Evolutionary conservation across 2,888 invertebrate species (phyloP).

Genomic region (Drosophila ustulata): DNA sequence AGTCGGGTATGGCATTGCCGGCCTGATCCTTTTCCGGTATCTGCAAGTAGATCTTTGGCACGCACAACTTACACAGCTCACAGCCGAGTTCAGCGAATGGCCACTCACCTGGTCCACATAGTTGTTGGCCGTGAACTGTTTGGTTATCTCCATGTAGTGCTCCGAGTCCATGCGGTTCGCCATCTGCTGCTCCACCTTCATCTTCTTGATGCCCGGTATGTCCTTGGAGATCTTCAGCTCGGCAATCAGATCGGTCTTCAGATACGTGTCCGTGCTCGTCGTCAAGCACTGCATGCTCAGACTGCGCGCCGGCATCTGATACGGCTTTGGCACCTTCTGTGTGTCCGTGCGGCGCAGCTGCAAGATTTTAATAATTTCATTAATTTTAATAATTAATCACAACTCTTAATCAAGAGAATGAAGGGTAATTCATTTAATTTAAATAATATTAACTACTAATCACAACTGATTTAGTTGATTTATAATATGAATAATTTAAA

Average conservation of each 20-base stretch:
- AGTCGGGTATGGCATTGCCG: conserved; percentile 95
- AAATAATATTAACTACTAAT: too few relatives aligned
- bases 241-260: conserved; percentile 95
- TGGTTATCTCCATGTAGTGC: conserved; percentile 93
- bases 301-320: conserved; percentile 93
- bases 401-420: too few relatives aligned
- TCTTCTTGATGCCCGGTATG: conserved; percentile 96
- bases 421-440: too few relatives aligned
- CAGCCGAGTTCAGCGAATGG: conserved; percentile 16
- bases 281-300: conserved; percentile 91
- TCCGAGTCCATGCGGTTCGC: conserved; percentile 94
- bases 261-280: conserved; percentile 89
- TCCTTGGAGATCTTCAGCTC: conserved; percentile 97
- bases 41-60: conserved; percentile 86
- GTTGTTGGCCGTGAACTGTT: conserved; percentile 93
- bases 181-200: conserved; percentile 95
- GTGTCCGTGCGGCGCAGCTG: conserved; percentile 89
- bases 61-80: conserved; percentile 23
- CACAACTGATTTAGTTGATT: too few relatives aligned
- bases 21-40: conserved; percentile 95
- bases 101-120: conserved; percentile 94
- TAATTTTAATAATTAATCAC: too few relatives aligned
- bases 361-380: too few relatives aligned
- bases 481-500: too few relatives aligned
- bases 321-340: conserved; percentile 91